Percentiles rank a stretch among this genome's conserved stretches.
These are phyloP conservation scores for Mamestra brassicae DNA, from an alignment of 2,888 invertebrate genomes.

Conservation along the genomic window DNA sequence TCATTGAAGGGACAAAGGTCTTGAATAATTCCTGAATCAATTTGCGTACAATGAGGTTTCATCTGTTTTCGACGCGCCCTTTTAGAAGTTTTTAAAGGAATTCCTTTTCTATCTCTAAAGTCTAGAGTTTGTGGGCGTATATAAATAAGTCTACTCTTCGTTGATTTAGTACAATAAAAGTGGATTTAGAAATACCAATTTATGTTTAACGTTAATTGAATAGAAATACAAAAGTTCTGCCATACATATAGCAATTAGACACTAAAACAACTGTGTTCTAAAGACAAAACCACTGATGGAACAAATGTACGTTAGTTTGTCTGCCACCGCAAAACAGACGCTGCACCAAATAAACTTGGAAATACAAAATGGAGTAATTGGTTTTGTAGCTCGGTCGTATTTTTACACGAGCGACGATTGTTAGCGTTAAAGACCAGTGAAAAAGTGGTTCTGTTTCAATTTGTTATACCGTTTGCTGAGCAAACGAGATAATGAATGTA, in stretches of 20 bases:
- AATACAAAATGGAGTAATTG: slow-evolving; percentile 61
- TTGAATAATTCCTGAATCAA: slow-evolving; percentile 53
- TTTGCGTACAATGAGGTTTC: slow-evolving; percentile 35
- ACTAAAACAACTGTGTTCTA: slow-evolving; percentile 10
- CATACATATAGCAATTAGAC: slow-evolving; percentile 20
- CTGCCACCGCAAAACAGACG: slow-evolving; percentile 50
- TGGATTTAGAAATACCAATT: not conserved
- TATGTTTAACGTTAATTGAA: not conserved
- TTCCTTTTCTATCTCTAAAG: not conserved
- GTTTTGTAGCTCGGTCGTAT: slow-evolving; percentile 50
- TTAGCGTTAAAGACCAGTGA: slow-evolving; percentile 37
- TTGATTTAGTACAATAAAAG: not conserved
- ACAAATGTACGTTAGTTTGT: slow-evolving; percentile 43
- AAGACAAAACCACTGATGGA: slow-evolving; percentile 38
- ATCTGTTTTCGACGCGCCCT: not conserved
- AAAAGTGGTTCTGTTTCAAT: slow-evolving; percentile 40
- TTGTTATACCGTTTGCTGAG: slow-evolving; percentile 19
- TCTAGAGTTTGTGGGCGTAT: not conserved
- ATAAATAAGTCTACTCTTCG: not conserved
- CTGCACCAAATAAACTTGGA: slow-evolving; percentile 54
- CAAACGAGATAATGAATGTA: slow-evolving; percentile 21
- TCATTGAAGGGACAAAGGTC: slow-evolving; percentile 35
- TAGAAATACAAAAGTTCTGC: not conserved
- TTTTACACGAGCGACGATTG: slow-evolving; percentile 43
- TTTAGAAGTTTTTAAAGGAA: slow-evolving; percentile 2